These are phyloP conservation scores for Pseudopodoces humilis DNA, from an alignment of 2,113 vertebrate genomes.

Conservation along the genomic window DNA sequence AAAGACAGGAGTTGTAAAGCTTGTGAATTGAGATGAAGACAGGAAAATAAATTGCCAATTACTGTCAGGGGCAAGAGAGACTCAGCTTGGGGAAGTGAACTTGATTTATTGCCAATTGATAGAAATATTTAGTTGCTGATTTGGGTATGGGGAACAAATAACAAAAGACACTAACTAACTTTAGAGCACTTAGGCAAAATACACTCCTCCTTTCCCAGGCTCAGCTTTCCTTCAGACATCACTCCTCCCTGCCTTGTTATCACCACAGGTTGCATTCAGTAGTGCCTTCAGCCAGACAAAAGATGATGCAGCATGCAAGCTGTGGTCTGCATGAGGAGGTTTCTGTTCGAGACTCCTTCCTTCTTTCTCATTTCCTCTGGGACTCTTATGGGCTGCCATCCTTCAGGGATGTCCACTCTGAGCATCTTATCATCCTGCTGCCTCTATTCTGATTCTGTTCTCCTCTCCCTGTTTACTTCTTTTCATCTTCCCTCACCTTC, in stretches of 20 bases:
- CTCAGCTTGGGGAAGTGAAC: not conserved
- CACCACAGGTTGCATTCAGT: not conserved
- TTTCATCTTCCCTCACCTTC: not conserved
- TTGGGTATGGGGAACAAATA: not conserved
- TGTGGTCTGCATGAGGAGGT: fast-evolving
- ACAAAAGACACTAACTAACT: not conserved
- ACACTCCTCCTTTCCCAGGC: not conserved
- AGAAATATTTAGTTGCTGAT: not conserved
- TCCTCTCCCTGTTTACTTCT: not conserved
- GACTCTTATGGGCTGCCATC: not conserved
- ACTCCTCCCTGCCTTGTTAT: not conserved
- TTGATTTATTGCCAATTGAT: not conserved
- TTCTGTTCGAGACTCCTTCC: not conserved
- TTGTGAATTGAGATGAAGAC: not conserved
- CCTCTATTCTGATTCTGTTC: not conserved
- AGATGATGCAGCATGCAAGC: fast-evolving
- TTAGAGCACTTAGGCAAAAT: not conserved
- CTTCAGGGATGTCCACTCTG: not conserved
- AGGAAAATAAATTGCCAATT: not conserved
- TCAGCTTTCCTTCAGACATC: not conserved
- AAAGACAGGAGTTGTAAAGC: not conserved
- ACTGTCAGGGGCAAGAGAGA: not conserved
- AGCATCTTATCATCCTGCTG: not conserved
- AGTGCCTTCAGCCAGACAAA: not conserved
- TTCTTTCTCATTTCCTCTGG: not conserved